Base-by-base conservation (phyloP, 2,113 vertebrate genomes). In the Vanacampus margaritifer region DNA sequence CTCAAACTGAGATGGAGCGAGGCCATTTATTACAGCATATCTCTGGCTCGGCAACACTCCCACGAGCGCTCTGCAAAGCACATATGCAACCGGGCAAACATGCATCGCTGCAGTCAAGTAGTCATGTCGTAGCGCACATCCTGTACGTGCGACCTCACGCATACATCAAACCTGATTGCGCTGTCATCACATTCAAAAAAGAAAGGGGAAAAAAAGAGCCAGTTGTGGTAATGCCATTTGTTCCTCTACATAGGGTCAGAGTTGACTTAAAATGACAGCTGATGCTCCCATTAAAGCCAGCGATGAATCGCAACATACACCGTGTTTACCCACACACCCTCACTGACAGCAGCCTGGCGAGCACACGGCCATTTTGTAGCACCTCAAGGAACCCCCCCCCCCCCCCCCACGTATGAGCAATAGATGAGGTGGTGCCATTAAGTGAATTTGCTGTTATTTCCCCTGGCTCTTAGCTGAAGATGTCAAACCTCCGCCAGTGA, bases 381-480 rank as follows among this genome's bases (percentile, higher is more conserved):
- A 82, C 83, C 73, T 87, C 64, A 59, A 87, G 76, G 69, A 88
- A 81, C 83, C 78, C 76, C 19, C 24, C 13, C 64, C n/a, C 39
- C 13, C 60, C 10, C 62, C 75, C 68, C 70, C 69, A 71, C 79
- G 82, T 78, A 84, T 79, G 79, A 79, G 76, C 73, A 74, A 84
- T 85, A 88, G 83, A 90, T 87, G 83, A 89, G 84, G 84, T 89
- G 86, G 79, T 86, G 74, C 86, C 81, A 87, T 90, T 90, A 90
- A 90, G 80, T 86, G 87, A 90, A 89, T 88, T 89, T 88, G 73
- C 82, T 85, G 83, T 89, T 89, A 89, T 90, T 91, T 91, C 88
- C 87, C 89, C 86, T 75, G 86, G 89, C 87, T 88, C 88, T 86
- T 83, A 85, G 80, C 84, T 90, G 88, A 88, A 87, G 84, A 89